Conservation (phyloP, 2,113 vertebrate genomes). For the Vicugna pacos region DNA sequence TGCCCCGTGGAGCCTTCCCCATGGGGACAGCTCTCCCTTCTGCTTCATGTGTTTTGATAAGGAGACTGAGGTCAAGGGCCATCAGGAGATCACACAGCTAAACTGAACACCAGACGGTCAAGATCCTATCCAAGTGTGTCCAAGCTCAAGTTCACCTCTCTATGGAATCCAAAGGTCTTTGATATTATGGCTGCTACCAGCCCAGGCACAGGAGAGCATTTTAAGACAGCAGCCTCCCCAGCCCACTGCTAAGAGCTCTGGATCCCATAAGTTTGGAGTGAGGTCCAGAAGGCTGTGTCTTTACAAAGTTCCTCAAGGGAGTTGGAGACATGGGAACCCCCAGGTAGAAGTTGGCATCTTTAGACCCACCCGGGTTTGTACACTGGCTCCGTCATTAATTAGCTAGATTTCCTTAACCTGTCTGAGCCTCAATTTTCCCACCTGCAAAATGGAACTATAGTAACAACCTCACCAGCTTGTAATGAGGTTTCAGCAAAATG, state of each 20-base stretch:
- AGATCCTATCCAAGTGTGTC: background rate
- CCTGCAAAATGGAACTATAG: background rate
- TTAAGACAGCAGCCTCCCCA: background rate
- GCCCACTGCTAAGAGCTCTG: background rate
- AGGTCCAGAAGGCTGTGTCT: background rate
- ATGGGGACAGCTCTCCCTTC: accelerated
- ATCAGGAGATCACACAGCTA: background rate
- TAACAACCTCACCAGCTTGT: background rate
- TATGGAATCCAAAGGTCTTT: background rate
- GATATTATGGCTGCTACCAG: background rate
- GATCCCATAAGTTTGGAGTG: accelerated
- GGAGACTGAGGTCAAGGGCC: background rate
- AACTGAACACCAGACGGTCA: background rate
- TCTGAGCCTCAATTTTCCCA: background rate
- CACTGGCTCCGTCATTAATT: background rate
- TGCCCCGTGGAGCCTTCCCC: accelerated
- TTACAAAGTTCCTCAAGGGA: background rate
- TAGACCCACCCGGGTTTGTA: background rate
- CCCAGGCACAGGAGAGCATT: background rate
- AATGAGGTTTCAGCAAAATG: background rate
- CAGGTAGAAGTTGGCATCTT: background rate
- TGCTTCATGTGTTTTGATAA: accelerated
- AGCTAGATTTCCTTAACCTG: background rate
- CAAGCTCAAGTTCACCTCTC: background rate
- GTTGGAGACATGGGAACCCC: no score